Percentiles rank a stretch among this genome's conserved stretches.
These are phyloP conservation scores for Melipona beecheii DNA, from an alignment of 2,888 invertebrate species.

Conservation along the genomic window DNA sequence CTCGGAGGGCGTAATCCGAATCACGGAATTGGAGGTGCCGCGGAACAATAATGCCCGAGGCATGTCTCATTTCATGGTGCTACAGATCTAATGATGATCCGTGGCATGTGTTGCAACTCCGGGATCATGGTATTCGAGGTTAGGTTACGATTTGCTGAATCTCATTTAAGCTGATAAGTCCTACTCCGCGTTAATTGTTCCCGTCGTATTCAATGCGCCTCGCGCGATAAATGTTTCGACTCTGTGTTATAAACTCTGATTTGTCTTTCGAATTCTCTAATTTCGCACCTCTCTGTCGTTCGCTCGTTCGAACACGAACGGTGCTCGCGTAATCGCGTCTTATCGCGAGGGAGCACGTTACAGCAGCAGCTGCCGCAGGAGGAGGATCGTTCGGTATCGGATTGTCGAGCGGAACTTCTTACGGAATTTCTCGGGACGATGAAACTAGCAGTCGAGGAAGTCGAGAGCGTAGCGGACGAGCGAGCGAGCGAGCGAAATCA, in stretches of 20 bases:
- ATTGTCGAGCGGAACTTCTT: background rate
- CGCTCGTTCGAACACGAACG: too few species aligned
- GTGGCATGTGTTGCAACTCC: background rate
- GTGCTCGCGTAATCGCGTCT: background rate
- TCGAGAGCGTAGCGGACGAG: background rate
- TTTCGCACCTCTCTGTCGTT: too few species aligned
- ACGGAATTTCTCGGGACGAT: constrained; percentile 9
- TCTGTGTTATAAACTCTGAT: too few species aligned
- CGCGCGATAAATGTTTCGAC: background rate
- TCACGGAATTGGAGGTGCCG: background rate
- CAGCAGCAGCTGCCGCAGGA: too few species aligned
- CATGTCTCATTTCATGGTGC: constrained; percentile 1
- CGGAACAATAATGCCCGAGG: background rate
- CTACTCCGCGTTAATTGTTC: background rate
- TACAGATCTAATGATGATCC: constrained; percentile 4
- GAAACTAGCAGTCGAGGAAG: constrained; percentile 11
- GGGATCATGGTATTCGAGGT: background rate
- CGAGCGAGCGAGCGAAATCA: constrained; percentile 16
- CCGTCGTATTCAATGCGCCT: background rate
- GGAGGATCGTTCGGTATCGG: background rate
- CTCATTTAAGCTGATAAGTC: background rate
- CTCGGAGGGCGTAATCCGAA: background rate
- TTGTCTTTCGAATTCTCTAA: too few species aligned
- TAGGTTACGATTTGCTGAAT: background rate
- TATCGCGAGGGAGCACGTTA: background rate